Conservation (phyloP, 2,113 vertebrate genomes). For the Ailurus styani region DNA sequence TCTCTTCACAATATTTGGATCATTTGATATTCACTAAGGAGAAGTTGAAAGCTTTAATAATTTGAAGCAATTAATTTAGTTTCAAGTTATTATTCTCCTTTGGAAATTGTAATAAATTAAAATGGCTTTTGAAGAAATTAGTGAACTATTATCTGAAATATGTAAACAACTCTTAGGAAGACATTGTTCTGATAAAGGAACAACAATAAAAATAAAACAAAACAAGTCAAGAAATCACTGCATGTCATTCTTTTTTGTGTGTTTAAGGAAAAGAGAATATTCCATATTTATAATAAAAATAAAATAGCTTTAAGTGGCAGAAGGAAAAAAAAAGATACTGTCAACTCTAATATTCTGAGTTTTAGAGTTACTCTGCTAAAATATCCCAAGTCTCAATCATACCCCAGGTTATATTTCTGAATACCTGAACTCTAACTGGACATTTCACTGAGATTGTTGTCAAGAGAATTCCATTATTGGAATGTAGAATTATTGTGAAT, state of each 20-base stretch:
- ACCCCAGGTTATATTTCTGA: background rate
- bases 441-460: background rate
- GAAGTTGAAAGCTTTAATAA: conserved; percentile 43
- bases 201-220: background rate
- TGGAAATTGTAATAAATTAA: background rate
- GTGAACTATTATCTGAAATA: background rate
- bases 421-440: background rate
- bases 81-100: conserved; percentile 43
- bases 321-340: background rate
- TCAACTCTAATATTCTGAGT: background rate
- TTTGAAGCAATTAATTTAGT: conserved; percentile 36
- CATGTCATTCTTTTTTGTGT: background rate
- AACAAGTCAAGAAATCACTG: background rate
- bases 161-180: background rate
- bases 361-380: background rate
- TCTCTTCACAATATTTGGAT: background rate
- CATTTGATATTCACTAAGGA: conserved; percentile 15
- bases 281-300: background rate
- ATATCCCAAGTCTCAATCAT: background rate
- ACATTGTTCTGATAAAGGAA: background rate
- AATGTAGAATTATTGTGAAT: too few species aligned
- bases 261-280: background rate
- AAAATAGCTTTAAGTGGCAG: background rate
- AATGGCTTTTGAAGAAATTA: conserved; percentile 27
- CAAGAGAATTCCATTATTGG: background rate